These are phyloP conservation scores for Chouioia cunea DNA, from an alignment of 2,888 invertebrate genomes.

Conservation along the genomic window DNA sequence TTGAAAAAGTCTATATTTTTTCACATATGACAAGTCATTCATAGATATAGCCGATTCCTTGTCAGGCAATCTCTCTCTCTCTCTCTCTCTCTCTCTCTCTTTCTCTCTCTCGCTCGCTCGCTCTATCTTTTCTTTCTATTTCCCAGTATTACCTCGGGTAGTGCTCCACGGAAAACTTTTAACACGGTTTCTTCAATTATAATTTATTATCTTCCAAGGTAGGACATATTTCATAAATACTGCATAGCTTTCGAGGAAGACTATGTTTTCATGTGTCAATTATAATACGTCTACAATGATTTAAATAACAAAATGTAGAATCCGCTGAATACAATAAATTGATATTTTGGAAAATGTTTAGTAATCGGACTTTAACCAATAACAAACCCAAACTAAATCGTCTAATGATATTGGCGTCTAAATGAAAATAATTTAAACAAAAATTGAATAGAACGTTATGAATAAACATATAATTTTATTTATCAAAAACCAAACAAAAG, in stretches of 20 bases:
- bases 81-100: conserved; percentile 10
- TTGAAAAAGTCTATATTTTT: conserved; percentile 32
- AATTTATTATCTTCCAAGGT: not conserved
- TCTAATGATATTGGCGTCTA: too few species aligned
- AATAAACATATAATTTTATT: too few species aligned
- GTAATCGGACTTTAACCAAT: not conserved
- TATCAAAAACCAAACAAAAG: too few species aligned
- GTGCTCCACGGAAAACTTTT: conserved; percentile 42
- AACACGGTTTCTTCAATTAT: conserved; percentile 42
- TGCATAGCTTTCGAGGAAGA: conserved; percentile 23
- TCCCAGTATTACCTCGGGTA: conserved; percentile 26
- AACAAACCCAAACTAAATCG: not conserved
- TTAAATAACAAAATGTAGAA: too few species aligned
- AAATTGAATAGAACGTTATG: too few species aligned
- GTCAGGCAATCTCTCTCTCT: conserved; percentile 29
- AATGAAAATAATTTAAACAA: too few species aligned
- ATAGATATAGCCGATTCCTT: conserved; percentile 39
- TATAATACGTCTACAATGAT: conserved; percentile 6
- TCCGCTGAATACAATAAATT: too few species aligned
- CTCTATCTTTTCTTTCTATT: conserved; percentile 22
- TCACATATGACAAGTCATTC: conserved; percentile 25
- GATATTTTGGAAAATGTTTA: too few species aligned
- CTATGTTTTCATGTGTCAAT: conserved; percentile 12
- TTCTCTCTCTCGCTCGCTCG: conserved; percentile 7
- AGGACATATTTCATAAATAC: conserved; percentile 24